Percentiles rank a stretch among this genome's conserved stretches.
These are phyloP conservation scores for Plagodis dolabraria DNA, from an alignment of 2,888 invertebrate species.

Conservation along the genomic window DNA sequence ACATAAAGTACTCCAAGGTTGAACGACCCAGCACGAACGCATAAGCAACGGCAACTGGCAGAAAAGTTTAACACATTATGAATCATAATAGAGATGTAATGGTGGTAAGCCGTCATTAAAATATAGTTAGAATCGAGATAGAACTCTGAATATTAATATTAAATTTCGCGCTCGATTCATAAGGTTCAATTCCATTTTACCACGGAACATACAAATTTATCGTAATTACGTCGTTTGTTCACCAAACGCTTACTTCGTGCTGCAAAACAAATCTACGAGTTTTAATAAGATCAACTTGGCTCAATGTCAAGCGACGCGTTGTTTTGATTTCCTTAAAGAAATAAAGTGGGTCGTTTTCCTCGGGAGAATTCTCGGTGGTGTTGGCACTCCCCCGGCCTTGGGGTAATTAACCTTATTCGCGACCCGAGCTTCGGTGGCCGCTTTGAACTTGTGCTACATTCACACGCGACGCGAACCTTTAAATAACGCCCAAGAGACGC, in stretches of 20 bases:
- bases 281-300: constrained; percentile 44
- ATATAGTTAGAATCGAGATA: no score
- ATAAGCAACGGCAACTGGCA: no score
- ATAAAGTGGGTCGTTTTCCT: constrained; percentile 37
- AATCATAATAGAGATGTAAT: background rate
- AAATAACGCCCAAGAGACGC: constrained; percentile 68
- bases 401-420: constrained; percentile 78
- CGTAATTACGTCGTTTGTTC: constrained; percentile 16
- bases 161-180: constrained; percentile 25
- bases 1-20: no score
- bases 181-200: constrained; percentile 17
- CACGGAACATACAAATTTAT: constrained; percentile 24
- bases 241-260: constrained; percentile 17
- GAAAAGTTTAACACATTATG: no score
- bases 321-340: constrained; percentile 51
- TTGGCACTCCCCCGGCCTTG: constrained; percentile 70
- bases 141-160: constrained; percentile 16
- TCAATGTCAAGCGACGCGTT: constrained; percentile 47
- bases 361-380: constrained; percentile 35
- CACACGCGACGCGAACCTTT: constrained; percentile 63
- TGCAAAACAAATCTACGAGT: constrained; percentile 7
- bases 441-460: constrained; percentile 81
- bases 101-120: background rate
- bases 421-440: constrained; percentile 61
- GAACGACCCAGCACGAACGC: no score